Conservation (phyloP, 1,140 invertebrate species). For the Anastrepha ludens region DNA sequence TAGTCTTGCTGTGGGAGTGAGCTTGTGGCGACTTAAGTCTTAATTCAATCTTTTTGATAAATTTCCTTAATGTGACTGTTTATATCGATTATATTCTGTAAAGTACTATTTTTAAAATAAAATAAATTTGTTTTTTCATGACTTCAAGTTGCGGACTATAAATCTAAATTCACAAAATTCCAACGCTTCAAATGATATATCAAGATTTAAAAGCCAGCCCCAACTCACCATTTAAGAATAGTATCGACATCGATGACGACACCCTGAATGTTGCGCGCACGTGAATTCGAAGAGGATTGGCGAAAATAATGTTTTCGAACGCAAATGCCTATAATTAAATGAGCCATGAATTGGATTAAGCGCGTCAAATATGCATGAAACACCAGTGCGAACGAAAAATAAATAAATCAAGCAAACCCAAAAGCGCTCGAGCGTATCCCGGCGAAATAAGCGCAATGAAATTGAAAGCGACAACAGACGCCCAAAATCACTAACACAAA, state of each 20-base stretch:
- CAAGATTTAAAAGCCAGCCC: neutral
- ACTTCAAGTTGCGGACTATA: no score
- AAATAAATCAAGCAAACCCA: neutral
- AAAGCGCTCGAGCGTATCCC: constrained; percentile 41
- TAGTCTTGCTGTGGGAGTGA: no score
- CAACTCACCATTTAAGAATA: constrained; percentile 2
- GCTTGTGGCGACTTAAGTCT: no score
- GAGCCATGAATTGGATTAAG: constrained; percentile 53
- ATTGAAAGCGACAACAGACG: constrained; percentile 47
- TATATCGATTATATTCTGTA: no score
- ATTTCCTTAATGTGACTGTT: no score
- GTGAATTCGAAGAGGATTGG: neutral
- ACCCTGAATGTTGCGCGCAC: constrained; percentile 30
- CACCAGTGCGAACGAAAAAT: neutral
- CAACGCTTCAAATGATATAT: neutral
- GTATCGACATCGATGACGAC: constrained; percentile 13
- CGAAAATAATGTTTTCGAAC: constrained; percentile 18
- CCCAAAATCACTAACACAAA: neutral
- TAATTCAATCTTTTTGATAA: no score
- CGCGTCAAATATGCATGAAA: constrained; percentile 49
- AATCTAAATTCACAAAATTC: neutral
- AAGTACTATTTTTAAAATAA: no score
- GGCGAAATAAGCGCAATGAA: constrained; percentile 18
- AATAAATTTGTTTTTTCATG: no score
- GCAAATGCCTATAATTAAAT: constrained; percentile 54